Conservation (phyloP, 2,888 invertebrate genomes). For the Arenicola marina region DNA sequence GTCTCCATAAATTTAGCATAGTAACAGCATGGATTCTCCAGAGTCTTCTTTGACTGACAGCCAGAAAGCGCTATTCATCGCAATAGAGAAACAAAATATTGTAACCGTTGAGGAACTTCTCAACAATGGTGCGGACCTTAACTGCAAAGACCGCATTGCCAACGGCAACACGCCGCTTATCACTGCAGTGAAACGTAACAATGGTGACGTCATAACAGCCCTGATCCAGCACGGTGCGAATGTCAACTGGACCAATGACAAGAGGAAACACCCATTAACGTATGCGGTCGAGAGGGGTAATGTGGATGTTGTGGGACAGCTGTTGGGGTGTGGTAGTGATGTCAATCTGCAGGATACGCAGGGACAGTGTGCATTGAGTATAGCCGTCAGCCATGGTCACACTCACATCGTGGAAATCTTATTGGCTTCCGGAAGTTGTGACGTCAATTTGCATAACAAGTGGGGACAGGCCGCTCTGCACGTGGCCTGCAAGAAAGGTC, state of each 20-base stretch:
- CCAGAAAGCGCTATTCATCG: too few relatives aligned
- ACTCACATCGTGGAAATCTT: constrained; percentile 8
- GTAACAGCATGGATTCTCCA: too few relatives aligned
- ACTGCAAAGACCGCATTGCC: too few relatives aligned
- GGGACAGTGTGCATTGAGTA: constrained; percentile 14
- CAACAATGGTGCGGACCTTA: too few relatives aligned
- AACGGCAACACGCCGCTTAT: constrained; percentile 13
- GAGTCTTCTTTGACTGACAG: too few relatives aligned
- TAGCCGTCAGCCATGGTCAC: constrained; percentile 12
- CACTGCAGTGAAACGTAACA: constrained; percentile 7
- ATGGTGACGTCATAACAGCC: constrained; percentile 8
- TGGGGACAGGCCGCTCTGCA: constrained; percentile 18
- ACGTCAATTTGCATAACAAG: constrained; percentile 11
- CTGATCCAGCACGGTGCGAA: constrained; percentile 3
- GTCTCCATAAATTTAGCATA: too few relatives aligned
- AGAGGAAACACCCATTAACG: constrained; percentile 15
- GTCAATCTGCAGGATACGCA: constrained; percentile 9
- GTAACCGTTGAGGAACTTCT: too few relatives aligned
- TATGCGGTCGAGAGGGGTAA: constrained; percentile 11
- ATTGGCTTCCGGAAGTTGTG: not conserved
- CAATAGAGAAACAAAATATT: too few relatives aligned
- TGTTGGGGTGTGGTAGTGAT: not conserved
- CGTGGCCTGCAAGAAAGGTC: constrained; percentile 11
- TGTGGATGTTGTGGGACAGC: not conserved
- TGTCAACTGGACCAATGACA: constrained; percentile 12